Base-by-base conservation (phyloP, 2,888 invertebrate species). In the Caenorhabditis sp. region DNA sequence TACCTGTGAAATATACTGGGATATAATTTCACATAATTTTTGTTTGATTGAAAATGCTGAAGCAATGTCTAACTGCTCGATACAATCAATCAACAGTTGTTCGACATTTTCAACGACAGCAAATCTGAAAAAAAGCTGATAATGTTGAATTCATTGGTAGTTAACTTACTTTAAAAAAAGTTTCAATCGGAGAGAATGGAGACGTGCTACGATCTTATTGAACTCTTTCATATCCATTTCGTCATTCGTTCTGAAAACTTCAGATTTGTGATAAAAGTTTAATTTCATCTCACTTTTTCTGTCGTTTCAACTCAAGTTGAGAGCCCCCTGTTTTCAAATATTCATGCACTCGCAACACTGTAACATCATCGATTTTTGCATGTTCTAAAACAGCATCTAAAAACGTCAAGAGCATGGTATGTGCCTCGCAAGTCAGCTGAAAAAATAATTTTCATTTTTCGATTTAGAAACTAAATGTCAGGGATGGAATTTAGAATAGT, bases 41-140 rank as follows among this genome's bases (percentile, higher is more conserved):
- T 75, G 68, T 51, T 79, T 79, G 1, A 72, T 67, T 4, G 62
- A 14, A 50, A 68, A 79, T 17, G 77, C 49, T 3, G 77, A 67
- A n/a, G 75, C 69, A 27, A 69, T 66, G 54, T 79, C 79, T 10
- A 77, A 62, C 49, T 73, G 68, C 23, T 74, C 73, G 23, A 78
- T 43, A 24, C 68, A 71, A 31, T 71, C 67, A 6, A 27, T 0
- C 2, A 75, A 49, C 19, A 66, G 58, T n/a, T 31, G 27, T 51
- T 69, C 54, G 4, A 26, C 17, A 23, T 23, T 36, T 26, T 63
- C 36, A 17, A 23, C 55, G 17, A 26, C 21, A n/a, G 55, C 55
- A 26, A 21, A 26, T 31, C 54, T 66, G 36, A 60, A 59, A 26
- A n/a, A n/a, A n/a, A n/a, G n/a, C n/a, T n/a, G n/a, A n/a, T n/a